Evolutionary conservation across 2,888 invertebrate genomes (phyloP), one percentile per base, ranked within the genome.

Genomic region (Plagiodera versicolora): DNA sequence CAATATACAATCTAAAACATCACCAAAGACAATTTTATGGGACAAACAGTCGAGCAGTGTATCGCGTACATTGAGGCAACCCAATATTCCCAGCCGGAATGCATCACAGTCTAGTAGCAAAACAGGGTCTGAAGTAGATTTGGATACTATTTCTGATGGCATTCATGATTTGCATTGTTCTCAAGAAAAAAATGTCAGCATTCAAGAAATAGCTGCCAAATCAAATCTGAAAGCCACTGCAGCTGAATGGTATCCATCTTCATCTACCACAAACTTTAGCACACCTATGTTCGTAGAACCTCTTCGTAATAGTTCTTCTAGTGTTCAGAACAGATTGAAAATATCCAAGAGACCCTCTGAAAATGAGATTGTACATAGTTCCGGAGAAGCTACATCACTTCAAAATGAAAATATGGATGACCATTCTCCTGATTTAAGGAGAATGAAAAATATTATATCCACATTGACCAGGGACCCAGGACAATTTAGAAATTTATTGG

Each of bases 391-490:
- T 32, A 45, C 55, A 17, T 14, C 17, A 18, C 35, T 51, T 9
- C 32, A 17, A 47, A 28, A 24, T 14, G 16, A 49, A 11, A 44
- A 46, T 19, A 28, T 5, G 51, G 49, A 59, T 32, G 64, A 64
- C 11, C 59, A 67, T 32, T 76, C 74, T 1, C 74, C 80, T 58
- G 84, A 83, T 49, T 71, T 85, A 61, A 78, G 80, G 56, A 87
- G 89, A 79, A 80, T 91, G 74, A 85, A 86, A 76, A 86, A 86
- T 61, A 87, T 90, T 56, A 89, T 92, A 82, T 85, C 86, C 74
- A 87, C 88, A 76, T 83, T 92, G 73, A 91, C 89, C 71, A 85
- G 87, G 76, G 89, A 89, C 83, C 92, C 92, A 51, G 92, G 91
- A 69, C 87, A 88, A 75, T 92, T 90, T 75, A 89, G 90, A 76